Evolutionary conservation across 2,113 vertebrate species (phyloP), one percentile per base, ranked within the genome.

Genomic region (Trinectes maculatus): DNA sequence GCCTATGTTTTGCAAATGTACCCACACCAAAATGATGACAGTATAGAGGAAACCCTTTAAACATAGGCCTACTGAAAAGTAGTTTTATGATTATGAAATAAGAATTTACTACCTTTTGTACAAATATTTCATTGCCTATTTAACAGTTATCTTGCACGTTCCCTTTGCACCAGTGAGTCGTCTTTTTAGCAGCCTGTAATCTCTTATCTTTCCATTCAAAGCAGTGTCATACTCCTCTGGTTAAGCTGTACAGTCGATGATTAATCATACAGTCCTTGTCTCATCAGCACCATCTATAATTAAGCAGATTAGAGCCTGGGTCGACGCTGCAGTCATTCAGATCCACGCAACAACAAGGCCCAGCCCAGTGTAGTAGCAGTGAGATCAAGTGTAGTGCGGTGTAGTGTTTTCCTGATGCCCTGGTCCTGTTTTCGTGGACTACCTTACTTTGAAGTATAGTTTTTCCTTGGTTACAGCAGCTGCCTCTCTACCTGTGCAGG

Each of bases 271-370:
- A 47, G 60, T 61, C 49, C 26, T 70, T 71, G 60, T 73, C 29
- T 75, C 58, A 64, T 72, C 67, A 84, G 60, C 84, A 79, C 36
- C 56, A 70, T 72, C 56, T 72, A 65, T 80, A 74, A 80, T 82
- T 57, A 71, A 63, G 29, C 63, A 75, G 77, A 76, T 80, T 71
- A 78, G 33, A 36, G n/a, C 48, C 28, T 1, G 8, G 54, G 39
- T 39, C 73, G 29, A 63, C 11, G 28, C 28, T 7, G 4, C 49
- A 74, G 61, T 66, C 43, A 64, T 66, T 69, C 44, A 57, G 54
- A 49, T 79, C 26, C 63, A 47, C 37, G 16, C 58, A 8, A 42
- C 37, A 28, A 33, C 25, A 16, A 64, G 48, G 25, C 43, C 48
- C 31, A 13, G 37, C 25, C 21, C 11, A 42, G n/a, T n/a, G n/a